Base-by-base conservation (phyloP, 2,797 vertebrate genomes). In the Cephalopachus bancanus region DNA sequence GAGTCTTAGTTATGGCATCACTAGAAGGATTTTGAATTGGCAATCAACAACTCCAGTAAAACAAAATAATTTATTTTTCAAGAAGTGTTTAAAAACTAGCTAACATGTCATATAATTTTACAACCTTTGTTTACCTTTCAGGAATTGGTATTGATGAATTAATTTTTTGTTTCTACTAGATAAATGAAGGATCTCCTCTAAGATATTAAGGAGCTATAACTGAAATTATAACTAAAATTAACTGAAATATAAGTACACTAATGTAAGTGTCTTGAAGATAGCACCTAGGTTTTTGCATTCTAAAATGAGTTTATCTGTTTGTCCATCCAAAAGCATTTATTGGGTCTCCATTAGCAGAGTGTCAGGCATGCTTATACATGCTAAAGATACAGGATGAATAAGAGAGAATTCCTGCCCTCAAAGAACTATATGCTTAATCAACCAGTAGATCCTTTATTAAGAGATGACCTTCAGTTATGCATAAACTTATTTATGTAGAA, bases 1-100 rank as follows among this genome's bases (percentile, higher is more conserved):
- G 24, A 89, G 64, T 92, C 86, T 93, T 95, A 95, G 88, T 94
- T 95, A 78, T 57, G 28, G 44, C 88, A 84, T 20, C n/a, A 91
- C 84, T 75, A 53, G 84, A 85, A 95, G 11, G 55, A 87, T 80
- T 95, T 95, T 93, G 33, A 93, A 79, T 91, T 88, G 78, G 55
- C 24, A 83, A 10, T 53, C 83, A 89, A 22, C 4, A 76, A 76
- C 57, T 84, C 49, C 81, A 87, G n/a, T 84, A 67, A 91, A 91
- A 89, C 37, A 93, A 75, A 94, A 78, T 3, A 93, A 78, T 84
- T 89, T 65, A 71, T 93, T 96, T 95, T 94, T 83, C 1, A 75
- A 88, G 51, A 91, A 69, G 10, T 89, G 85, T 81, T 94, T 80
- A 59, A 67, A 93, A 92, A 87, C 89, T 74, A 89, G 22, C 64